Evolutionary conservation across 2,113 vertebrate genomes (phyloP).

Genomic region (Saccopteryx bilineata): DNA sequence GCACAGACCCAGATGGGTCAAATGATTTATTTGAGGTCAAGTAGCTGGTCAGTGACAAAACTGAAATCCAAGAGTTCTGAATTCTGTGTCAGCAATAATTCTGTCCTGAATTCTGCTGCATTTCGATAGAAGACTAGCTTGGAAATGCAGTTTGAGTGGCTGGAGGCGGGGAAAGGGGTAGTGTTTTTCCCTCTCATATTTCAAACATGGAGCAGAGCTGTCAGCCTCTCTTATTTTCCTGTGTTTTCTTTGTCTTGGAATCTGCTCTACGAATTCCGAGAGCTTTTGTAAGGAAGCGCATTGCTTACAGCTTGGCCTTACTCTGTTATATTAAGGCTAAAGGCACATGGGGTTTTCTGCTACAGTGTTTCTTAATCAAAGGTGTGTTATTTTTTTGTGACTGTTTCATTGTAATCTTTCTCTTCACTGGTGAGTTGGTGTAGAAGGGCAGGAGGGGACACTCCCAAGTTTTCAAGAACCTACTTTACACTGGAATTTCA

Average conservation of each 20-base stretch:
- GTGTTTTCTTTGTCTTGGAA: conserved; percentile 14
- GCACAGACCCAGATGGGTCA: neutral
- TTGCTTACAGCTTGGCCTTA: neutral
- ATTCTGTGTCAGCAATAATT: neutral
- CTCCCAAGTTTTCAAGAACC: neutral
- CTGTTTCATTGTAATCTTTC: neutral
- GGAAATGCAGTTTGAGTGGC: neutral
- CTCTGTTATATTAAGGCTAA: neutral
- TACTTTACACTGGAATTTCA: conserved; percentile 7
- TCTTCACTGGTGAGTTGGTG: neutral
- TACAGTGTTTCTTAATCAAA: neutral
- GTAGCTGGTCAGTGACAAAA: neutral
- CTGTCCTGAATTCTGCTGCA: neutral
- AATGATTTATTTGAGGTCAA: neutral
- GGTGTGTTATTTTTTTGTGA: neutral
- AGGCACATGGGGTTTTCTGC: neutral
- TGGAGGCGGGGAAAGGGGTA: neutral
- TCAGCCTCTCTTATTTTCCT: neutral
- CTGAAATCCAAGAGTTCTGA: neutral
- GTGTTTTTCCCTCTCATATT: conserved; percentile 60
- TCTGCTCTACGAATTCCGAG: conserved; percentile 34
- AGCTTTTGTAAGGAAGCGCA: neutral
- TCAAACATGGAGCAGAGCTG: neutral
- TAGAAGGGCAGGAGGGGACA: neutral
- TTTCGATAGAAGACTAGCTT: neutral